Evolutionary conservation across 2,888 invertebrate species (phyloP), one percentile per base, ranked within the genome.

Genomic region (Luperina nickerlii): DNA sequence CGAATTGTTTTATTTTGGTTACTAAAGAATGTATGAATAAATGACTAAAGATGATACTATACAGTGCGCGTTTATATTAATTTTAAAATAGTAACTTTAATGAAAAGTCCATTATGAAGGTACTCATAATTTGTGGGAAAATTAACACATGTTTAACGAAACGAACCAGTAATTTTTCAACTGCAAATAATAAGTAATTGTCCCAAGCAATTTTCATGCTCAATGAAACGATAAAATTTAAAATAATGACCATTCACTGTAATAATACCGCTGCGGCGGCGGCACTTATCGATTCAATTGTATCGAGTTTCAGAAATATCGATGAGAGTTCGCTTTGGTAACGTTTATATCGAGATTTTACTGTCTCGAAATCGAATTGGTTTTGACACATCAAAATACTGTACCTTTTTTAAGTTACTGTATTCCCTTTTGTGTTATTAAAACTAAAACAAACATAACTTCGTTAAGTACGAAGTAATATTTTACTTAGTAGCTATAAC

Each of bases 161-260:
- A 51, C n/a, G 79, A 45, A 0, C 11, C 66, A 9, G 27, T 69
- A 20, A 60, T 60, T 80, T 42, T 11, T 57, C 68, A 80, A 51
- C 74, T 74, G 60, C 24, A 81, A 85, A 85, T 81, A 69, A 74
- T 81, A 85, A 81, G 74, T 81, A 65, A 85, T 73, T 81, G 51
- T 38, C 51, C 45, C 69, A 73, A 85, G 80, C 82, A 70, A 83
- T 75, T 82, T 71, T 27, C 82, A 75, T 62, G 67, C 48, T 70
- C 67, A 71, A 71, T 85, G 65, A 71, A 85, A 82, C 62, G 65
- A 57, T 71, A 62, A 81, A 83, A 85, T 70, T 48, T 68, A 57
- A 85, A 71, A 82, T 85, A 85, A 85, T 83, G 76, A 75, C 67
- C 70, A 75, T 85, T 75, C 67, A 57, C 48, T 68, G 75, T 74